A percentile compares a stretch with the other conserved stretches of the same genome.
These are phyloP conservation scores for Heterodera schachtii DNA, from an alignment of 1,140 invertebrate genomes.

Conservation along the genomic window DNA sequence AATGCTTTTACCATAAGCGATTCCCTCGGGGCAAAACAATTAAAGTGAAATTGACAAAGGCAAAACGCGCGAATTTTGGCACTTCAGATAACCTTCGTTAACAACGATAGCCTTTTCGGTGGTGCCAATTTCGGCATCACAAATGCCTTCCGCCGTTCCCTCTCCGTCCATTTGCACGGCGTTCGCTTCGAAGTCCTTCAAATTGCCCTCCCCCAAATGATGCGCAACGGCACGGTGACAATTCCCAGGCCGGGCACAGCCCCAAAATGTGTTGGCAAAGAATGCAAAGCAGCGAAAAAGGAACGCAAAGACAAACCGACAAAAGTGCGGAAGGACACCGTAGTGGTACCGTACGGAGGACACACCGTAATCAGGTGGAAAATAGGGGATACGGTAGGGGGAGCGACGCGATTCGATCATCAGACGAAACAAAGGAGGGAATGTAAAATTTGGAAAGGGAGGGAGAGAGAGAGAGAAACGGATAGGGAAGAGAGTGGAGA, in stretches of 20 bases:
- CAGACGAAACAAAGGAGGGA: too few relatives aligned
- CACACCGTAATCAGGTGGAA: not conserved
- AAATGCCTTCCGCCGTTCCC: not conserved
- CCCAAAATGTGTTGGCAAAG: not conserved
- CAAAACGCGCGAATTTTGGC: not conserved
- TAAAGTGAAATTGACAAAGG: not conserved
- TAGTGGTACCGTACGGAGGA: slow-evolving; percentile 3
- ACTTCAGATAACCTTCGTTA: slow-evolving; percentile 5
- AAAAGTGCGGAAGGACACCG: not conserved
- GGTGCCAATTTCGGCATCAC: not conserved
- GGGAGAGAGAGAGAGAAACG: too few relatives aligned
- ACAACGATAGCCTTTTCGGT: not conserved
- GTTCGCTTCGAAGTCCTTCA: not conserved
- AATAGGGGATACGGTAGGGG: not conserved
- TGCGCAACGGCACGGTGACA: not conserved
- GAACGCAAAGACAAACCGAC: not conserved
- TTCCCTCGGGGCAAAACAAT: not conserved
- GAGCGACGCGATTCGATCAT: too few relatives aligned
- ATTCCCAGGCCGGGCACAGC: not conserved
- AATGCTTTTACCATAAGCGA: not conserved
- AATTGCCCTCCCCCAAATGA: not conserved
- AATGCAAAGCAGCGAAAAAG: not conserved
- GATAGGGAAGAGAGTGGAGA: too few relatives aligned
- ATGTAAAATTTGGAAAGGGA: too few relatives aligned
- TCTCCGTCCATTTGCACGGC: slow-evolving; percentile 11